Percentiles rank a stretch among this genome's conserved stretches.
These are phyloP conservation scores for Drosophila simulans DNA, from an alignment of 1,140 invertebrate genomes.

Conservation along the genomic window DNA sequence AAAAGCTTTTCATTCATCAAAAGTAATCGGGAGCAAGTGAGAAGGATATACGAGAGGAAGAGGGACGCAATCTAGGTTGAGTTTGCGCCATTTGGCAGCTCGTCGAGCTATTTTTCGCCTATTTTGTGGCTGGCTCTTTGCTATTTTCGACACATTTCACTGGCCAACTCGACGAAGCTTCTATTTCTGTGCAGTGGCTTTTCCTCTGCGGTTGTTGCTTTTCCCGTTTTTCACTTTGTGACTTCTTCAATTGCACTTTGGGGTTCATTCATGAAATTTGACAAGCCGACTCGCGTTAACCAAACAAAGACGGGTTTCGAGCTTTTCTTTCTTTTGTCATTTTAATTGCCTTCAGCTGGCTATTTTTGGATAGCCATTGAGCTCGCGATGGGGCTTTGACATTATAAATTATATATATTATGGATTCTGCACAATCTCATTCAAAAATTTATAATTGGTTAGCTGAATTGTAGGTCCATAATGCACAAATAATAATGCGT, in stretches of 20 bases:
- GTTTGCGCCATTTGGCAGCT: constrained; percentile 68
- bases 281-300: constrained; percentile 51
- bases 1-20: constrained; percentile 82
- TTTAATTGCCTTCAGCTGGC: constrained; percentile 57
- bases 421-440: neutral
- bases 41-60: constrained; percentile 10
- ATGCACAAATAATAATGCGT: no score
- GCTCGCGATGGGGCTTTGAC: constrained; percentile 11
- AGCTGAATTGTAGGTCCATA: no score
- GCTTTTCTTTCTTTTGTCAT: constrained; percentile 59
- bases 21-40: constrained; percentile 53
- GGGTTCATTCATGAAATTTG: constrained; percentile 78
- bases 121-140: constrained; percentile 37
- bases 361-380: constrained; percentile 55
- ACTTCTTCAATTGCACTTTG: constrained; percentile 59
- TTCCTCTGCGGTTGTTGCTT: constrained; percentile 25
- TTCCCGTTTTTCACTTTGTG: constrained; percentile 30
- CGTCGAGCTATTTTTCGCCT: constrained; percentile 65
- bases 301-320: constrained; percentile 61
- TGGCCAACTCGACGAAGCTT: constrained; percentile 71
- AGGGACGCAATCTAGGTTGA: constrained; percentile 43
- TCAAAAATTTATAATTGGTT: no score
- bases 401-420: constrained; percentile 4
- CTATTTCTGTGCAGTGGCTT: constrained; percentile 41
- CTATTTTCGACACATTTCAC: constrained; percentile 57